Conservation (phyloP, 37 sponge, comb jelly and placozoan genomes). For the Aplysina aerophoba region DNA sequence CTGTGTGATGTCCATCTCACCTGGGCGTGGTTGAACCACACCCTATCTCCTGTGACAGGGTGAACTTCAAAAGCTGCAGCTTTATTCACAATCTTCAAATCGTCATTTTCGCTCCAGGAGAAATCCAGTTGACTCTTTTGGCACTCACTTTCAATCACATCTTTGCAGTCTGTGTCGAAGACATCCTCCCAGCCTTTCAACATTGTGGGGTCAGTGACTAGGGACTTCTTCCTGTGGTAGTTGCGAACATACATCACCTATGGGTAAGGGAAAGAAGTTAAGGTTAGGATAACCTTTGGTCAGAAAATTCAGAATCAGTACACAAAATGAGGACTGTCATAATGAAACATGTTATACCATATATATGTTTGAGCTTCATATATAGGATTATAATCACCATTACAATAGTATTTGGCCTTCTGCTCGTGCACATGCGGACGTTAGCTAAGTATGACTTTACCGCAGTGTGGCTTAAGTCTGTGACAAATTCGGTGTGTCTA, state of each 20-base stretch:
- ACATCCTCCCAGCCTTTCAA: conserved; percentile 80
- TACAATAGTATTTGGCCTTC: no score
- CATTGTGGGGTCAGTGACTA: conserved; percentile 59
- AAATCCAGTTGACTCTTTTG: conserved; percentile 41
- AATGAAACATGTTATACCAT: no score
- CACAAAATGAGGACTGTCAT: no score
- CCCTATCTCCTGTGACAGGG: conserved; percentile 73
- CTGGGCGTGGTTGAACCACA: conserved; percentile 85
- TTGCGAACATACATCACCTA: conserved; percentile 67
- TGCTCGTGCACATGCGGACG: no score
- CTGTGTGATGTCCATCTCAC: not conserved
- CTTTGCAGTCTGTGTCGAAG: conserved; percentile 62
- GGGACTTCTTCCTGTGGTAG: conserved; percentile 40
- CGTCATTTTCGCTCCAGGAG: conserved; percentile 51
- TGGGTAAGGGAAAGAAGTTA: not conserved
- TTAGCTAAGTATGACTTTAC: no score
- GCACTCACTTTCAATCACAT: conserved; percentile 57
- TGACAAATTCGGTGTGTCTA: no score
- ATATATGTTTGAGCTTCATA: no score
- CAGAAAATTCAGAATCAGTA: no score
- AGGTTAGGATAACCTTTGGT: no score
- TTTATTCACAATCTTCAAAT: conserved; percentile 37
- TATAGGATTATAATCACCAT: no score
- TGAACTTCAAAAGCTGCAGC: conserved; percentile 62
- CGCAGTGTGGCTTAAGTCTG: no score